Conservation (phyloP, 2,888 invertebrate genomes). For the Chrysomela aeneicollis region DNA sequence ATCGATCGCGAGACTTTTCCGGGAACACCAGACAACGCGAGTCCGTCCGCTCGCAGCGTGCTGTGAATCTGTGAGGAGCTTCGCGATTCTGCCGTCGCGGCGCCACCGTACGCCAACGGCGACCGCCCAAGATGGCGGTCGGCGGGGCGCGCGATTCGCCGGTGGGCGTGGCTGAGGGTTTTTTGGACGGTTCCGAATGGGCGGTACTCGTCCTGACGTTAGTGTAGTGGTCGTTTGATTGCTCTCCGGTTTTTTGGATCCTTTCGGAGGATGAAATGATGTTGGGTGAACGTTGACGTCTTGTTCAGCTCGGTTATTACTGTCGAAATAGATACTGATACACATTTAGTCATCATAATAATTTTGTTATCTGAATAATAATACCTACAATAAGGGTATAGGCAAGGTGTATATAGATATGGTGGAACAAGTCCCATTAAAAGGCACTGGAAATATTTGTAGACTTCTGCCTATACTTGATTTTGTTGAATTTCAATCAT, state of each 20-base stretch:
- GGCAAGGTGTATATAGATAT: too few species aligned
- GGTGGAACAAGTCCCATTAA: too few species aligned
- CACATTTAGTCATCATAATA: too few species aligned
- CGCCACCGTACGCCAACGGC: slow-evolving; percentile 51
- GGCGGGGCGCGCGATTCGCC: slow-evolving; percentile 49
- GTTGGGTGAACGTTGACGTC: slow-evolving; percentile 58
- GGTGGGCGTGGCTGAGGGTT: too few species aligned
- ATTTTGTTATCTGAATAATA: too few species aligned
- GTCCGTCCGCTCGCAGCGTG: slow-evolving; percentile 53
- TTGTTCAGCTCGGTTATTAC: slow-evolving; percentile 44
- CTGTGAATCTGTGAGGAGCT: slow-evolving; percentile 54
- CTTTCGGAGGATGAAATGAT: slow-evolving; percentile 55
- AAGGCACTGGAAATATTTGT: too few species aligned
- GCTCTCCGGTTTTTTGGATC: slow-evolving; percentile 49
- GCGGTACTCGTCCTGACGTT: slow-evolving; percentile 42
- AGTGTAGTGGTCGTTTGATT: slow-evolving; percentile 50
- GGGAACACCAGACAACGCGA: slow-evolving; percentile 52
- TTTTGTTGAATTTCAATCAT: too few species aligned
- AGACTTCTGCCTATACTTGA: too few species aligned
- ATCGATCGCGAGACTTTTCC: slow-evolving; percentile 56
- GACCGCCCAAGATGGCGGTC: slow-evolving; percentile 55
- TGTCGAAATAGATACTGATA: too few species aligned
- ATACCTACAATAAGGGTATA: too few species aligned
- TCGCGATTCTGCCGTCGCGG: slow-evolving; percentile 50
- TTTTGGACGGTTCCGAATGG: too few species aligned